Conservation (phyloP, 2,113 vertebrate species). For the Sylvietta virens region DNA sequence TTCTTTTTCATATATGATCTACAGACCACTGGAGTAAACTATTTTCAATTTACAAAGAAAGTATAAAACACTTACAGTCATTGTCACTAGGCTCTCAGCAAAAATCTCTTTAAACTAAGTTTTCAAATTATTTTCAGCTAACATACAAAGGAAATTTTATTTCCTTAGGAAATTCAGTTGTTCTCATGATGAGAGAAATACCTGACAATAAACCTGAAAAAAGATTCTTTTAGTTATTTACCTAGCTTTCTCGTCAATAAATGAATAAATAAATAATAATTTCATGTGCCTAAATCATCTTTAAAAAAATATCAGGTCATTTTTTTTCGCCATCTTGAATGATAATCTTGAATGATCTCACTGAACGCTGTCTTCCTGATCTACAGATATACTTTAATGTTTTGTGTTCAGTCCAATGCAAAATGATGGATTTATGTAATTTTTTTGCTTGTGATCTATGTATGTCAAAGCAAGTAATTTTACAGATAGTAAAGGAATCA, state of each 20-base stretch:
- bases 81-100: neutral
- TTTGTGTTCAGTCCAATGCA: neutral
- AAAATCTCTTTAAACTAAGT: neutral
- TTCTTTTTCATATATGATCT: neutral
- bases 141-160: neutral
- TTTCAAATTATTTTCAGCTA: neutral
- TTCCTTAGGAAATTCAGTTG: neutral
- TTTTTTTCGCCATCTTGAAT: neutral
- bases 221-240: neutral
- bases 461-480: neutral
- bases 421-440: neutral
- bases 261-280: neutral
- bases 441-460: neutral
- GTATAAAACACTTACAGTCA: accelerated
- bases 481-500: neutral
- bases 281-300: neutral
- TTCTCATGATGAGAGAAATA: neutral
- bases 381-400: neutral
- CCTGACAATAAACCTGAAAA: neutral
- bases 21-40: neutral
- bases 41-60: neutral
- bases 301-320: neutral
- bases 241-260: neutral
- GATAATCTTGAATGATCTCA: neutral
- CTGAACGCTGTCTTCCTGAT: neutral